Conservation (phyloP, 2,113 vertebrate species). For the Nycticorax nycticorax region DNA sequence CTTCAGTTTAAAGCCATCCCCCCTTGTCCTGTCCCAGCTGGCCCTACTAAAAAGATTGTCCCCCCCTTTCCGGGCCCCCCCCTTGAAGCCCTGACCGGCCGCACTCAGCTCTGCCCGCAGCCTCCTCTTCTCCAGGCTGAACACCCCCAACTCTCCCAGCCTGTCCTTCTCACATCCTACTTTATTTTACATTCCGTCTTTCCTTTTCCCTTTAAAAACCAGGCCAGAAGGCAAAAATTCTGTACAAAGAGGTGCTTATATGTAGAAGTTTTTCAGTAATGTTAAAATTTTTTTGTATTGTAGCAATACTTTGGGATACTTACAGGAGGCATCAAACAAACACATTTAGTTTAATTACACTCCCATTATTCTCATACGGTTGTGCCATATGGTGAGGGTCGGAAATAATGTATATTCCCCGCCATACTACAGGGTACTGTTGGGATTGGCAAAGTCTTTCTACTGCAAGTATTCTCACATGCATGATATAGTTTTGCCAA, state of each 20-base stretch:
- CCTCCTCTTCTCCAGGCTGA: too few species aligned
- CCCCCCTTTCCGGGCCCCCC: too few species aligned
- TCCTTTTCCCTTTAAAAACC: neutral
- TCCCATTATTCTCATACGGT: neutral
- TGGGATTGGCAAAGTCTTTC: neutral
- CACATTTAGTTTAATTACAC: neutral
- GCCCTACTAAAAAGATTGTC: too few species aligned
- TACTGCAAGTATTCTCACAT: too few species aligned
- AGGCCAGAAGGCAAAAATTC: neutral
- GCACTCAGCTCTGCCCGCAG: too few species aligned
- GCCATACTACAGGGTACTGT: neutral
- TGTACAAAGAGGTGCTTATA: neutral
- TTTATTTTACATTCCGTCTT: neutral
- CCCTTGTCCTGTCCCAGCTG: too few species aligned
- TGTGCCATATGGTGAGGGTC: neutral
- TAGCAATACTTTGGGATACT: neutral
- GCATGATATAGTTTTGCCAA: neutral
- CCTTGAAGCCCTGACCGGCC: too few species aligned
- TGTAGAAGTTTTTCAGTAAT: neutral
- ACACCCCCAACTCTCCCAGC: too few species aligned
- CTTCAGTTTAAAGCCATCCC: too few species aligned
- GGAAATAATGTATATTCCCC: neutral
- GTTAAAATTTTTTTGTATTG: neutral
- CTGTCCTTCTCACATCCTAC: neutral
- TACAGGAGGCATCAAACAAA: neutral